Conservation (phyloP, 2,113 vertebrate species). For the Nothobranchius furzeri region DNA sequence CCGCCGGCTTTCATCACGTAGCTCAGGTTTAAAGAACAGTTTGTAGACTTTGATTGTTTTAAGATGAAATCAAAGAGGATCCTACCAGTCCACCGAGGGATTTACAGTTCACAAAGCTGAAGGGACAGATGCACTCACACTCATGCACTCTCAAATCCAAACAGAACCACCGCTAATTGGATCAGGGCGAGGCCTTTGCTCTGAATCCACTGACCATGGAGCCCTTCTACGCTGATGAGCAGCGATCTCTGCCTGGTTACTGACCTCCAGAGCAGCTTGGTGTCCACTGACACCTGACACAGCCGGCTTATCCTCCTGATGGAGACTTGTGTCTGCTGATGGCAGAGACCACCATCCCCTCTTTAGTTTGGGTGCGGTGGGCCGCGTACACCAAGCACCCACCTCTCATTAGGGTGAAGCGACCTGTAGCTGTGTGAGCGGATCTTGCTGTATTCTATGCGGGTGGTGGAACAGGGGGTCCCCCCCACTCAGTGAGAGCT, state of each 20-base stretch:
- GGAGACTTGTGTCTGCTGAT: slow-evolving; percentile 62
- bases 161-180: slow-evolving; percentile 60
- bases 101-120: slow-evolving; percentile 43
- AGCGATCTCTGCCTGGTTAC: slow-evolving; percentile 57
- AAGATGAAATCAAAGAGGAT: slow-evolving; percentile 37
- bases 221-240: slow-evolving; percentile 60
- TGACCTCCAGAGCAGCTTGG: slow-evolving; percentile 55
- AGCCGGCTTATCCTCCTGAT: slow-evolving; percentile 47
- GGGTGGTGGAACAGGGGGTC: slow-evolving; percentile 61
- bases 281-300: slow-evolving; percentile 69
- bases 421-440: slow-evolving; percentile 55
- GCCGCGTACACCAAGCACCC: slow-evolving; percentile 56
- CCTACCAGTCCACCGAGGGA: slow-evolving; percentile 13
- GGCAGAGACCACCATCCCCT: slow-evolving; percentile 72
- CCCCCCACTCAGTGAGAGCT: slow-evolving; percentile 44
- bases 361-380: slow-evolving; percentile 71
- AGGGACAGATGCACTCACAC: slow-evolving; percentile 28
- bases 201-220: slow-evolving; percentile 62
- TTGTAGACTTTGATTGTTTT: slow-evolving; percentile 24
- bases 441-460: slow-evolving; percentile 50
- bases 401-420: slow-evolving; percentile 53
- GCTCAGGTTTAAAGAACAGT: slow-evolving; percentile 24
- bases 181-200: slow-evolving; percentile 61
- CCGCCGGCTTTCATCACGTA: slow-evolving; percentile 3
- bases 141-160: slow-evolving; percentile 26